These are phyloP conservation scores for Hydractinia symbiolongicarpus DNA, from an alignment of 30 jellyfish, hydroid and myxozoan genomes.

Conservation along the genomic window DNA sequence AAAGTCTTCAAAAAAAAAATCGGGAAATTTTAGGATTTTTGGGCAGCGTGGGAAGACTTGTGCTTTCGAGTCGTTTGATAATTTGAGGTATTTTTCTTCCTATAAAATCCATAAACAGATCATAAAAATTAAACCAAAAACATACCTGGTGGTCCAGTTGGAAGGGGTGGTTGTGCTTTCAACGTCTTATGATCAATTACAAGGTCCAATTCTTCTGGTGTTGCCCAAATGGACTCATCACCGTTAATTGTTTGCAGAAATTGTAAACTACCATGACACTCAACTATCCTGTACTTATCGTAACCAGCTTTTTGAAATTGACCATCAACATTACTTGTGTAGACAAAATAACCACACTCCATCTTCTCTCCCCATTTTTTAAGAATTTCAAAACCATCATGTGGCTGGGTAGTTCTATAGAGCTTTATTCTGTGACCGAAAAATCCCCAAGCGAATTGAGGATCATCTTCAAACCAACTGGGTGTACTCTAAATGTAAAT, in stretches of 20 bases:
- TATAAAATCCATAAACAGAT: no score
- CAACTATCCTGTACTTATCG: slow-evolving; percentile 42
- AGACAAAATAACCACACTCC: slow-evolving; percentile 43
- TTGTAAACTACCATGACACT: slow-evolving; percentile 57
- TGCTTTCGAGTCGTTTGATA: no score
- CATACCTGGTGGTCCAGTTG: slow-evolving; percentile 78
- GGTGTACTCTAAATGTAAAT: slow-evolving; percentile 38
- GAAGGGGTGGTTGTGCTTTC: slow-evolving; percentile 40
- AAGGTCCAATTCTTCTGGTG: slow-evolving; percentile 27
- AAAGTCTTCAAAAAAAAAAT: no score
- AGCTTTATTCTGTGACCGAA: slow-evolving; percentile 55
- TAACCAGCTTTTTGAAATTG: slow-evolving; percentile 71
- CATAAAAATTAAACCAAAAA: neutral
- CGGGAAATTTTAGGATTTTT: no score
- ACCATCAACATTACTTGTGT: slow-evolving; percentile 78
- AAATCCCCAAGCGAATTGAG: slow-evolving; percentile 76
- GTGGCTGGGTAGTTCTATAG: slow-evolving; percentile 53
- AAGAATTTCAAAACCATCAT: slow-evolving; percentile 56
- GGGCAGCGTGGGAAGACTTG: no score
- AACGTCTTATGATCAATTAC: slow-evolving; percentile 44
- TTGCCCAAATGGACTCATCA: slow-evolving; percentile 49
- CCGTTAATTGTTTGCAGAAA: slow-evolving; percentile 39
- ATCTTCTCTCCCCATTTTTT: slow-evolving; percentile 42
- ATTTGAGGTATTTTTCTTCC: no score
- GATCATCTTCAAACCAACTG: slow-evolving; percentile 53